Conservation (phyloP, 1,140 invertebrate genomes). For the Vollenhovia emeryi region DNA sequence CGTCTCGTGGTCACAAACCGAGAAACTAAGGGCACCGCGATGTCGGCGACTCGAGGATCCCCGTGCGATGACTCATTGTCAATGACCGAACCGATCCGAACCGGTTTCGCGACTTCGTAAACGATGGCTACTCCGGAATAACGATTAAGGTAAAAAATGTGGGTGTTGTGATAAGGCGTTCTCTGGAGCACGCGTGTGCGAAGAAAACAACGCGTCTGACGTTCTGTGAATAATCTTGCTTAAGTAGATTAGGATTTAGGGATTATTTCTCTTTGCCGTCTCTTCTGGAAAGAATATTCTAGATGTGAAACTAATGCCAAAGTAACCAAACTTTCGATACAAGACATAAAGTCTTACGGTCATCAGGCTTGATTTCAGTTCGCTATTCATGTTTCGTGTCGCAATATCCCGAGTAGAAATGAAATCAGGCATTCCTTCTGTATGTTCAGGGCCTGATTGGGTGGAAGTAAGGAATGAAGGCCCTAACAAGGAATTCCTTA, state of each 20-base stretch:
- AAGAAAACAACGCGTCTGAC: background rate
- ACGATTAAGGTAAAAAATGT: conserved; percentile 66
- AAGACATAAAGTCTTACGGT: conserved; percentile 18
- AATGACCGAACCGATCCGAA: conserved; percentile 72
- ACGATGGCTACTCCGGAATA: conserved; percentile 15
- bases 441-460: no score
- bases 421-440: no score
- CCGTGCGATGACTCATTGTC: conserved; percentile 78
- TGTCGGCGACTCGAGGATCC: conserved; percentile 65
- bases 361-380: background rate
- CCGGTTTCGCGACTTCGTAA: conserved; percentile 73
- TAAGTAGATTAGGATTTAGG: background rate
- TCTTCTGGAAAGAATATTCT: background rate
- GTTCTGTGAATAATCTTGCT: background rate
- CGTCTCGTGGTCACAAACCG: conserved; percentile 46
- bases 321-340: background rate
- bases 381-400: background rate
- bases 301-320: background rate
- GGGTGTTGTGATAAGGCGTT: conserved; percentile 19
- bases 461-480: no score
- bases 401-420: no score
- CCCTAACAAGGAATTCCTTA: no score
- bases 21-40: conserved; percentile 53
- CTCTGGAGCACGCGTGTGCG: background rate
- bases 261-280: background rate